phyloP scores from a whole-genome alignment of 2,797 vertebrate species.

The Eptatretus atami region DNA sequence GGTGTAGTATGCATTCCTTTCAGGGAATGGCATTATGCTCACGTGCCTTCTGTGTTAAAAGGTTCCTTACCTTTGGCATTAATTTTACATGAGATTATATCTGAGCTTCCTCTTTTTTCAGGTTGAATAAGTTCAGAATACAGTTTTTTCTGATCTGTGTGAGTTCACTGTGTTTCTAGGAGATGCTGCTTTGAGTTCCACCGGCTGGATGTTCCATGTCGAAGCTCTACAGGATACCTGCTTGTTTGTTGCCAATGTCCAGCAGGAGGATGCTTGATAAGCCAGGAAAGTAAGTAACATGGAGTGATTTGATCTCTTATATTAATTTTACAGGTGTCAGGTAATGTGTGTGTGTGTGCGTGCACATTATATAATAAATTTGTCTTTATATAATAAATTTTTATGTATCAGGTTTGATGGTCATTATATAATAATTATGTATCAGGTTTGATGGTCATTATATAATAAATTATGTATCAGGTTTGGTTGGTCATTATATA shows the following conservation, averaged over 20 bases:
- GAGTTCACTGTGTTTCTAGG: constrained; percentile 17
- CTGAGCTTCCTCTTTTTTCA: neutral
- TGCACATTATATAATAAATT: neutral
- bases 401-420: neutral
- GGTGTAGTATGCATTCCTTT: no score
- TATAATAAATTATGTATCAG: no score
- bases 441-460: neutral
- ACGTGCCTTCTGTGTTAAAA: no score
- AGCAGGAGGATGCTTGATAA: constrained; percentile 57
- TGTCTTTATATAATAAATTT: neutral
- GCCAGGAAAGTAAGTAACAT: constrained; percentile 60
- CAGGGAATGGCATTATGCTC: no score
- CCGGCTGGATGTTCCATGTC: constrained; percentile 78
- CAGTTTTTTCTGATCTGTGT: neutral
- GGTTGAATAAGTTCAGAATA: neutral
- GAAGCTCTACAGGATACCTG: constrained; percentile 69
- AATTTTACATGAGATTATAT: neutral
- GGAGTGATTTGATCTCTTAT: no score
- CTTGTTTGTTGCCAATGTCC: constrained; percentile 85
- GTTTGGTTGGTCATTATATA: no score
- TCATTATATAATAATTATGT: no score
- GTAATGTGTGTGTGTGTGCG: no score
- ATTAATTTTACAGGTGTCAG: no score
- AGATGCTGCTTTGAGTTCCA: constrained; percentile 34
- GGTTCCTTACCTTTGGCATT: neutral